These are phyloP conservation scores for Protophormia terraenovae DNA, from an alignment of 2,888 invertebrate species.

Conservation along the genomic window DNA sequence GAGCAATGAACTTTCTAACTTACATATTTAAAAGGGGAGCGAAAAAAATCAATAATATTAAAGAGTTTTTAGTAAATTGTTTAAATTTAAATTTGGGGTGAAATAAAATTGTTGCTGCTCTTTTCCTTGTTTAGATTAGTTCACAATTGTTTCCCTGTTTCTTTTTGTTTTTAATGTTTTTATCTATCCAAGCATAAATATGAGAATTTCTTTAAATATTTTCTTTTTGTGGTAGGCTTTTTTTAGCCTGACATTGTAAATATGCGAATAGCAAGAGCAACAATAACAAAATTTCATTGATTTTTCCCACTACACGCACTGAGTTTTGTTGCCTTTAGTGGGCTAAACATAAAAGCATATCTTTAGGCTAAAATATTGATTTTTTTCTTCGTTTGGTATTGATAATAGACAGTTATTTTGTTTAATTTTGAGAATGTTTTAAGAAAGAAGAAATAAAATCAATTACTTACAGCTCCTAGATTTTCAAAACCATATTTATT, in stretches of 20 bases:
- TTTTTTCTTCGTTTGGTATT: neutral
- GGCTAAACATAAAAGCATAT: conserved; percentile 16
- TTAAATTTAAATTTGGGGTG: neutral
- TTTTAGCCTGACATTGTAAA: neutral
- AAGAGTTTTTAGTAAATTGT: neutral
- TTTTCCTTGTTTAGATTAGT: neutral
- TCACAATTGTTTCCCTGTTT: neutral
- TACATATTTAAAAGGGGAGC: neutral
- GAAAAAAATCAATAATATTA: neutral
- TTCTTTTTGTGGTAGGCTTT: conserved; percentile 21
- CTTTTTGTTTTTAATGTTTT: neutral
- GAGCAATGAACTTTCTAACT: neutral
- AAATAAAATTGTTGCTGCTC: neutral
- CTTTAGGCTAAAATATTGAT: conserved; percentile 28
- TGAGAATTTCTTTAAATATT: neutral
- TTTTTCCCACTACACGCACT: conserved; percentile 44
- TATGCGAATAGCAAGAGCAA: neutral
- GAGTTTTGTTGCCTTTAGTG: neutral
- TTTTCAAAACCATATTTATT: conserved; percentile 95
- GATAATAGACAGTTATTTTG: neutral
- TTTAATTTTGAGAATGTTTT: neutral
- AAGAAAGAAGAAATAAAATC: neutral
- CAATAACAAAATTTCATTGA: conserved; percentile 54
- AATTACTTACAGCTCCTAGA: conserved; percentile 93
- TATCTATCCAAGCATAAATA: neutral